Evolutionary conservation across 2,888 invertebrate genomes (phyloP).

Genomic region (Eucera pruinosa): DNA sequence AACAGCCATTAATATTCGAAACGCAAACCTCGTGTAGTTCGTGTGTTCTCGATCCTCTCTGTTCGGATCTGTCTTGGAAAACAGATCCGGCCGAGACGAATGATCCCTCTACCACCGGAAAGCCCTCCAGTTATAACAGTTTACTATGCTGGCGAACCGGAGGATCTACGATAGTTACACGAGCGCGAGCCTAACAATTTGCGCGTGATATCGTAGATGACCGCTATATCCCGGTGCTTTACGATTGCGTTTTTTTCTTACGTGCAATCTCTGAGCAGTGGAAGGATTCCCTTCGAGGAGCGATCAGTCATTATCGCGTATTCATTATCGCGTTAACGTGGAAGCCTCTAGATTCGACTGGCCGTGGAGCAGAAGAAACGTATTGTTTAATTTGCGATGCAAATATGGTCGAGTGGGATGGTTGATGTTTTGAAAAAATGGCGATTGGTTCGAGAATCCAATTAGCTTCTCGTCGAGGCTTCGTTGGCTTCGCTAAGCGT

Average conservation of each 20-base stretch:
- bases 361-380: neutral
- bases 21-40: constrained; percentile 31
- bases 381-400: neutral
- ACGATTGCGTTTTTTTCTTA: neutral
- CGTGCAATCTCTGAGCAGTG: neutral
- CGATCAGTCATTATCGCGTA: neutral
- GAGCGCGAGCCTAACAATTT: constrained; percentile 44
- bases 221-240: constrained; percentile 26
- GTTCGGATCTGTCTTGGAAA: constrained; percentile 39
- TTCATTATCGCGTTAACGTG: too few relatives aligned
- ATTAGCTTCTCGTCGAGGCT: neutral
- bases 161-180: constrained; percentile 44
- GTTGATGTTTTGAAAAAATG: neutral
- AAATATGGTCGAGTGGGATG: neutral
- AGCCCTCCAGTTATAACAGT: constrained; percentile 60
- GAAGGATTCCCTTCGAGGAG: neutral
- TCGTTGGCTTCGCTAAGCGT: too few relatives aligned
- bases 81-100: constrained; percentile 31
- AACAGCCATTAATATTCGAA: constrained; percentile 51
- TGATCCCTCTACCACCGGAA: constrained; percentile 48
- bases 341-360: neutral
- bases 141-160: constrained; percentile 37
- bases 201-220: constrained; percentile 12
- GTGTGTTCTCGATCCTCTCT: constrained; percentile 23
- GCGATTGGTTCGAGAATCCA: neutral